Base-by-base conservation (phyloP, 2,888 invertebrate genomes). In the Trilocha varians region DNA sequence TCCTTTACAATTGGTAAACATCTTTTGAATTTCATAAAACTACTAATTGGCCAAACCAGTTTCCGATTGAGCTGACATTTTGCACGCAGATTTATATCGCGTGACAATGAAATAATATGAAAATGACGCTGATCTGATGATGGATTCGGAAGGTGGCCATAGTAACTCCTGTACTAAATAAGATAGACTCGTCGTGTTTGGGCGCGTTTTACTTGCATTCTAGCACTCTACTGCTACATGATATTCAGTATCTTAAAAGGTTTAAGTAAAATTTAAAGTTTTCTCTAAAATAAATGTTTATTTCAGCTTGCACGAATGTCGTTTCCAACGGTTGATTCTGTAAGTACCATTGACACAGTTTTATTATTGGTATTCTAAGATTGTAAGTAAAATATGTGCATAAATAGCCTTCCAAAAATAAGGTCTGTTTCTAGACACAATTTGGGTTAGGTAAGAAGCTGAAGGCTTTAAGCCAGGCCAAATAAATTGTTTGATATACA, bases 241-340 rank as follows among this genome's bases (percentile, higher is more conserved):
- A 35, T 14, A 1, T 16, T 15, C 5, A 15, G 36, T 13, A 13
- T 36, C 6, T 3, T 14, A 2, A 11, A 14, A 6, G 5, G 5
- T 36, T 15, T 9, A 15, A 36, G 3, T 16, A 25, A 35, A 11
- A 34, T 16, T 13, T 5, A 18, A 3, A 25, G 36, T 18, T 34
- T 3, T 41, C 34, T 9, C 36, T 4, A 3, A 13, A 13, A 13
- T 34, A 4, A 13, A 25, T 47, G 39, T 49, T 43, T 3, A 42
- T 73, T 71, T 45, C 65, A 82, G 80, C 74, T 79, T 14, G 80
- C 82, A 1, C 62, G 82, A 1, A 46, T 77, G 5, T 78, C 80
- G 0, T 82, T 80, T 43, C 80, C 80, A 0, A 78, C 78, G 0
- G 76, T 80, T 2, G 80, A 82, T 53, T 72, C 71, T 32, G 79